Conservation (phyloP, 2,797 vertebrate species). For the Pangasius macronema region DNA sequence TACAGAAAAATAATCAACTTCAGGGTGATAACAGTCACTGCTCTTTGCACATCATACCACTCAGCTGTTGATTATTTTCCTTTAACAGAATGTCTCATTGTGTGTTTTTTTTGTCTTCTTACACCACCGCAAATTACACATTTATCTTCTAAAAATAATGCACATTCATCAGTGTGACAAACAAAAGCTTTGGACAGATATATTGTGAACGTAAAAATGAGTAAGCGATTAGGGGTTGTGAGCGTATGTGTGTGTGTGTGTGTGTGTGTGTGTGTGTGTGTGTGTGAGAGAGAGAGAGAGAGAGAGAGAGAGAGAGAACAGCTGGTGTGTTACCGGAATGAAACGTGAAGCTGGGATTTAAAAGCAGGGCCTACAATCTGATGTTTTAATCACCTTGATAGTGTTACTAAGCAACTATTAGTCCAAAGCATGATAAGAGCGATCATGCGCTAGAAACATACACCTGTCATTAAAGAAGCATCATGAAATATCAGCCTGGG, state of each 20-base stretch:
- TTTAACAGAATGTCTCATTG: not conserved
- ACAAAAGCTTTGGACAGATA: conserved; percentile 10
- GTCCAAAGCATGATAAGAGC: not conserved
- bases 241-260: conserved; percentile 4
- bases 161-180: not conserved
- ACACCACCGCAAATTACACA: not conserved
- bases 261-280: conserved; percentile 37
- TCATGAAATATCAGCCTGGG: not conserved
- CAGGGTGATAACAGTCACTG: not conserved
- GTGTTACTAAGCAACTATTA: conserved; percentile 19
- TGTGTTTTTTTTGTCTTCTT: not conserved
- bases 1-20: not conserved
- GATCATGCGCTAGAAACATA: not conserved
- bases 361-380: conserved; percentile 58
- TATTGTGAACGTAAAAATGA: conserved; percentile 12
- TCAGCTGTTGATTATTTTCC: not conserved
- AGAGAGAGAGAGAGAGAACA: conserved; percentile 31
- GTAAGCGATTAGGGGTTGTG: conserved; percentile 7
- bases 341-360: conserved; percentile 60
- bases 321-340: conserved; percentile 51
- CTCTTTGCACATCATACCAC: not conserved
- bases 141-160: not conserved
- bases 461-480: not conserved
- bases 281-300: conserved; percentile 5
- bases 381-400: conserved; percentile 50